phyloP scores from a whole-genome alignment of 2,888 invertebrate genomes.

The Drosophila subsilvestris region DNA sequence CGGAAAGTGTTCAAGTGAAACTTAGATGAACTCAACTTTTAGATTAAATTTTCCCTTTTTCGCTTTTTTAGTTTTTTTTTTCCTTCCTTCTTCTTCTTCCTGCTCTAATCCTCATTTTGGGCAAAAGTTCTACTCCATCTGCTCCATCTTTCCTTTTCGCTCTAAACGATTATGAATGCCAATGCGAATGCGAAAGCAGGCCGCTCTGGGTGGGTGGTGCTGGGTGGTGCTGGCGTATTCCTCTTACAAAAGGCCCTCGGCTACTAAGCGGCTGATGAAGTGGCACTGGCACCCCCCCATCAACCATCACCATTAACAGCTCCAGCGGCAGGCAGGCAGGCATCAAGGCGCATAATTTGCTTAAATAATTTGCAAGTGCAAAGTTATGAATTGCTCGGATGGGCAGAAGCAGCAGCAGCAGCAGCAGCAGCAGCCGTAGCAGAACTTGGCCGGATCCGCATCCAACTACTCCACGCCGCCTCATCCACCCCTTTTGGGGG shows the following conservation, averaged over 20 bases:
- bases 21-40: constrained; percentile 61
- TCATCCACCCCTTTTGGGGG: background rate
- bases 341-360: constrained; percentile 64
- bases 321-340: constrained; percentile 36
- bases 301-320: constrained; percentile 8
- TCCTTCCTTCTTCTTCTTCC: too few species aligned
- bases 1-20: constrained; percentile 66
- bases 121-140: constrained; percentile 22
- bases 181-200: constrained; percentile 52
- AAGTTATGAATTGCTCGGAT: constrained; percentile 51
- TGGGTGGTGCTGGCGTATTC: background rate
- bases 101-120: constrained; percentile 1
- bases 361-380: constrained; percentile 70
- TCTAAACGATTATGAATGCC: constrained; percentile 74
- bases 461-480: background rate
- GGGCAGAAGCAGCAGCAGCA: constrained; percentile 30
- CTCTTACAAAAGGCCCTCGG: constrained; percentile 33
- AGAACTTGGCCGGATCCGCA: constrained; percentile 16
- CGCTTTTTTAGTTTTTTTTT: background rate
- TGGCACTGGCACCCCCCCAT: constrained; percentile 4
- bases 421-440: constrained; percentile 3
- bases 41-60: constrained; percentile 55
- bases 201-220: background rate
- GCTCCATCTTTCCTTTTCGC: constrained; percentile 44
- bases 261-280: constrained; percentile 53